phyloP scores from a whole-genome alignment of 2,113 vertebrate genomes.

The Dicrurus megarhynchus region DNA sequence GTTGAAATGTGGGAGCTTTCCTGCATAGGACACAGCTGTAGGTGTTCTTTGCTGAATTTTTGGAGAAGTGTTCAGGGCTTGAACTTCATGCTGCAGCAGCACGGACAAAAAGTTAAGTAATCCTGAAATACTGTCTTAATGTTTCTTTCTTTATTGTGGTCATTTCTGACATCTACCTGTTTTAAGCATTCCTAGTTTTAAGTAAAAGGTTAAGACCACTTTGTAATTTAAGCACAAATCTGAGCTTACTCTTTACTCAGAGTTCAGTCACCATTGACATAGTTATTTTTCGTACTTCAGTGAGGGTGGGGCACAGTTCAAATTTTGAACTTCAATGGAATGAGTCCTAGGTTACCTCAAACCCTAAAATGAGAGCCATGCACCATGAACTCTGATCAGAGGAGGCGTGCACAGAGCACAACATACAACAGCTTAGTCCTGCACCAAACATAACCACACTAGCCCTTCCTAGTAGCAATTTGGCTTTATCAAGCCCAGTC shows the following conservation, averaged over 20 bases:
- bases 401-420: fast-evolving
- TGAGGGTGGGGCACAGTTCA: background rate
- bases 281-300: background rate
- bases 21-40: background rate
- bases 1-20: background rate
- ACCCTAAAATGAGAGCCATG: background rate
- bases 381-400: background rate
- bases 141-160: background rate
- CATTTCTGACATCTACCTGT: background rate
- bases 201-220: background rate
- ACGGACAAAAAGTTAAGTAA: background rate
- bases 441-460: background rate
- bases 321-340: background rate
- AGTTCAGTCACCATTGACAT: background rate
- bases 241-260: background rate
- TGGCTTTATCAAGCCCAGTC: background rate
- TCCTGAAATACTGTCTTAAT: background rate
- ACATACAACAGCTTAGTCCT: background rate
- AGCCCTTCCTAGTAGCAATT: background rate
- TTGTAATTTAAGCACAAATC: background rate
- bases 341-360: background rate
- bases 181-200: background rate
- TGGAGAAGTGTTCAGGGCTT: background rate
- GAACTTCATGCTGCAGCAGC: background rate
- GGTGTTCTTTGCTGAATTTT: background rate